Base-by-base conservation (phyloP, 2,113 vertebrate species). In the Puma concolor region DNA sequence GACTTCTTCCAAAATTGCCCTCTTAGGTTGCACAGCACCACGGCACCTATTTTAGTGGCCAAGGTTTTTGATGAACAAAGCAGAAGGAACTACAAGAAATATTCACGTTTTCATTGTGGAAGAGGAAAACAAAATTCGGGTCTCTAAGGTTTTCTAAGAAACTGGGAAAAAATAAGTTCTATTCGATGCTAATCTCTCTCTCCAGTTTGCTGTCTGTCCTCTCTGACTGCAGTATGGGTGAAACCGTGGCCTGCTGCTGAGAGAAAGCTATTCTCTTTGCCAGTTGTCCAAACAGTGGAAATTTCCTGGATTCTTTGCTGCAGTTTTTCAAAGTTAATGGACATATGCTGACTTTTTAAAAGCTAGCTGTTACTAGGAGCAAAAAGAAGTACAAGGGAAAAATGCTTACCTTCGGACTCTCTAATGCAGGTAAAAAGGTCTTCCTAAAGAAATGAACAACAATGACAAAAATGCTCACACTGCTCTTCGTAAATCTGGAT, bases 321-420 rank as follows among this genome's bases (percentile, higher is more conserved):
- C 69, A 60, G 64, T 82, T 94, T 86, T 94, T 88, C 69, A 86
- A n/a, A 95, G 77, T 60, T 72, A 77, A 36, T 71, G 63, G 85
- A 80, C 82, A 92, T 89, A 64, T 13, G 86, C 77, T 79, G 88
- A 90, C 63, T 91, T 97, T 81, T 67, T 6, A 48, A 97, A 97
- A 91, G n/a, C 57, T 66, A 64, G 38, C 60, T 89, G 64, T 82
- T 95, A 54, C 67, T 48, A 95, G 89, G 63, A 48, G 17, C 57
- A 67, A 90, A 94, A 77, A 92, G 79, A 72, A 86, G n/a, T 44
- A 50, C 54, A 76, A 76, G 17, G 85, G 25, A 63, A 95, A 95
- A 83, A 94, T 54, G 50, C 31, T 87, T 33, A 33, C 13, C 25
- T 83, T 54, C 80, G 44, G 50, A 31, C 36, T 92, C 44, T 57